Percentiles rank a stretch among this genome's conserved stretches.
Evolutionary conservation across 1,140 invertebrate species (phyloP).

Genomic region (Tribolium madens): DNA sequence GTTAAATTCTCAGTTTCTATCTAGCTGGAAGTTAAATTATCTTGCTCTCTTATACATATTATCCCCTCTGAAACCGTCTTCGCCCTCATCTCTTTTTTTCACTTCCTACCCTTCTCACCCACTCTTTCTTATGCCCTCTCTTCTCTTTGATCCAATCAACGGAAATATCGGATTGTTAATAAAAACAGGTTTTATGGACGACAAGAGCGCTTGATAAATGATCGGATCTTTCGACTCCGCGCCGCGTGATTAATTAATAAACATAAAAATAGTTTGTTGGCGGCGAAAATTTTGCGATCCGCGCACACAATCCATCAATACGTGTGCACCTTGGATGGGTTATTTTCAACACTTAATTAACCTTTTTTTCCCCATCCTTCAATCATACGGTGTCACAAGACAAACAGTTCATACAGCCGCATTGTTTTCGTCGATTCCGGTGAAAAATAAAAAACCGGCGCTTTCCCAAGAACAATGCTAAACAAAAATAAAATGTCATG

Average conservation of each 20-base stretch:
- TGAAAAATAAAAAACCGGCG: too few species aligned
- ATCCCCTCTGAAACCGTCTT: conserved; percentile 40
- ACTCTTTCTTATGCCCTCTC: too few species aligned
- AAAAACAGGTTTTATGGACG: conserved; percentile 54
- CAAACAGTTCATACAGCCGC: background rate
- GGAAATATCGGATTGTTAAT: conserved; percentile 48
- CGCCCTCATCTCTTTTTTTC: conserved; percentile 26
- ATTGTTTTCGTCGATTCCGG: background rate
- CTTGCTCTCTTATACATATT: conserved; percentile 48
- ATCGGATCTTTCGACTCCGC: conserved; percentile 43
- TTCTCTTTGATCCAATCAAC: conserved; percentile 43
- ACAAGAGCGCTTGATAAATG: conserved; percentile 51
- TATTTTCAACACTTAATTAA: background rate
- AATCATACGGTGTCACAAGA: background rate
- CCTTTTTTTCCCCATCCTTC: background rate
- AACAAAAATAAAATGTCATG: conserved; percentile 24
- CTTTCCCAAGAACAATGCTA: too few species aligned
- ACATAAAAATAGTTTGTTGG: conserved; percentile 49
- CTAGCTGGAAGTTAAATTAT: conserved; percentile 49
- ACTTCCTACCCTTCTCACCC: background rate
- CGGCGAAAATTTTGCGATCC: conserved; percentile 35
- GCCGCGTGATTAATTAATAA: conserved; percentile 53
- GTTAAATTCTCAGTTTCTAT: conserved; percentile 49
- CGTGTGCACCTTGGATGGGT: background rate
- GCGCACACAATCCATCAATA: conserved; percentile 42